These are phyloP conservation scores for Drosophila littoralis DNA, from an alignment of 1,140 invertebrate genomes.

Conservation along the genomic window DNA sequence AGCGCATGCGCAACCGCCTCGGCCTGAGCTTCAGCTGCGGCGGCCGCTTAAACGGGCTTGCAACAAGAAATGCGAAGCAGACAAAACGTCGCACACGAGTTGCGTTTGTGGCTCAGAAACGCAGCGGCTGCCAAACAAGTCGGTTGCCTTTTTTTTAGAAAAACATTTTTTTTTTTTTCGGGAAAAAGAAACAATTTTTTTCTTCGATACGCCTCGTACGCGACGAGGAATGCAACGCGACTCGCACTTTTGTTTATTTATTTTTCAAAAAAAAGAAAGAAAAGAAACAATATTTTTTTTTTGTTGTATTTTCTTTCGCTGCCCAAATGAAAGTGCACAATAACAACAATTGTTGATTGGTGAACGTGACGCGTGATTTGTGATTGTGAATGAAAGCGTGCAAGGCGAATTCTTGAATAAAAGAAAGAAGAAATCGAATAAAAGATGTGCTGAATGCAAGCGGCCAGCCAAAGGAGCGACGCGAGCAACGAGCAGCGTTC, in stretches of 20 bases:
- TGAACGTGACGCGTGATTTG: constrained; percentile 47
- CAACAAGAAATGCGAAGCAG: constrained; percentile 54
- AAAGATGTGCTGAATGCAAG: constrained; percentile 35
- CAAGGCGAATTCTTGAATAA: constrained; percentile 9
- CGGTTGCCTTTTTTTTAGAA: constrained; percentile 51
- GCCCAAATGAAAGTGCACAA: constrained; percentile 70
- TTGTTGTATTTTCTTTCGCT: constrained; percentile 26
- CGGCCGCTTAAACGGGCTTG: constrained; percentile 31
- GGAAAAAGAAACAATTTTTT: constrained; percentile 5
- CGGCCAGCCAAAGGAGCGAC: neutral
- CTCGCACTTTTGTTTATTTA: constrained; percentile 20
- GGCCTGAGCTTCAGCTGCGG: neutral
- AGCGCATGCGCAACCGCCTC: constrained; percentile 40
- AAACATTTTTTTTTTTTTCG: constrained; percentile 5
- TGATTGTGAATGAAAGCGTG: constrained; percentile 46
- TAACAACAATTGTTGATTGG: constrained; percentile 23
- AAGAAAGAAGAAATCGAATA: constrained; percentile 1
- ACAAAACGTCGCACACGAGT: constrained; percentile 75
- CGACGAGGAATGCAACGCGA: constrained; percentile 16
- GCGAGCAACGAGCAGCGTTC: neutral
- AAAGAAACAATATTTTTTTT: constrained; percentile 15
- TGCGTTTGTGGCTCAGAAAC: constrained; percentile 77
- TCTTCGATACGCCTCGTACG: neutral
- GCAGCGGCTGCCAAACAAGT: constrained; percentile 81
- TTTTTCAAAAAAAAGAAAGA: constrained; percentile 4